Percentiles rank a stretch among this genome's conserved stretches.
phyloP scores from a whole-genome alignment of 1,140 invertebrate genomes.

The Oreohelix idahoensis region DNA sequence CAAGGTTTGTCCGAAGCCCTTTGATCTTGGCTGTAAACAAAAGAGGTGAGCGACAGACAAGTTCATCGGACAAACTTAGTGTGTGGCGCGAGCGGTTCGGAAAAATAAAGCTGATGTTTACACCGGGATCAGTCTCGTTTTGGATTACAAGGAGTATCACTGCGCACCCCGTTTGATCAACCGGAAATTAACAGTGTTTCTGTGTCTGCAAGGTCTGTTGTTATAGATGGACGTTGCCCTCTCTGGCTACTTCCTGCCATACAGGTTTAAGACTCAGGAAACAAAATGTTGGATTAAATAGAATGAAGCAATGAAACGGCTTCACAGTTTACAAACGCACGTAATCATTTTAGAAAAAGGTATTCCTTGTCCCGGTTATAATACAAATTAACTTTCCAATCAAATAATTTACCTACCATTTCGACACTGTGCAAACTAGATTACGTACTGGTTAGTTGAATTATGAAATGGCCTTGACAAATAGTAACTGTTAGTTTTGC shows the following conservation, averaged over 20 bases:
- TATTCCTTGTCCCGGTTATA: neutral
- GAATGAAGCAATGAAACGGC: neutral
- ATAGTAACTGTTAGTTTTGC: neutral
- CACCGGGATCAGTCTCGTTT: neutral
- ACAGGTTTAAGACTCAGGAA: neutral
- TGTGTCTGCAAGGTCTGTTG: neutral
- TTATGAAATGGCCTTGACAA: neutral
- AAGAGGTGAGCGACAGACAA: slow-evolving; percentile 33
- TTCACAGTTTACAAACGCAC: too few relatives aligned
- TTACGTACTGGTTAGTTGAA: neutral
- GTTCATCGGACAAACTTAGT: slow-evolving; percentile 11
- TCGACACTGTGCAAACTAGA: neutral
- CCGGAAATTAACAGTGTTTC: neutral
- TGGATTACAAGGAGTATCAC: neutral
- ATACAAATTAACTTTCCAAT: neutral
- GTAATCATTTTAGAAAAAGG: neutral
- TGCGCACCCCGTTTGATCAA: neutral
- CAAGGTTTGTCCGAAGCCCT: slow-evolving; percentile 25
- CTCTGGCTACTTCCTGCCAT: neutral
- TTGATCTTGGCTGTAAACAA: slow-evolving; percentile 26
- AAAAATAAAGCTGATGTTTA: neutral
- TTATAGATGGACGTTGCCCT: neutral
- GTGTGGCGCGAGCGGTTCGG: slow-evolving; percentile 13
- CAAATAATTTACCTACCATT: neutral
- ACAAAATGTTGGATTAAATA: neutral